Evolutionary conservation across 2,888 invertebrate species (phyloP).

Genomic region (Nomada flava): DNA sequence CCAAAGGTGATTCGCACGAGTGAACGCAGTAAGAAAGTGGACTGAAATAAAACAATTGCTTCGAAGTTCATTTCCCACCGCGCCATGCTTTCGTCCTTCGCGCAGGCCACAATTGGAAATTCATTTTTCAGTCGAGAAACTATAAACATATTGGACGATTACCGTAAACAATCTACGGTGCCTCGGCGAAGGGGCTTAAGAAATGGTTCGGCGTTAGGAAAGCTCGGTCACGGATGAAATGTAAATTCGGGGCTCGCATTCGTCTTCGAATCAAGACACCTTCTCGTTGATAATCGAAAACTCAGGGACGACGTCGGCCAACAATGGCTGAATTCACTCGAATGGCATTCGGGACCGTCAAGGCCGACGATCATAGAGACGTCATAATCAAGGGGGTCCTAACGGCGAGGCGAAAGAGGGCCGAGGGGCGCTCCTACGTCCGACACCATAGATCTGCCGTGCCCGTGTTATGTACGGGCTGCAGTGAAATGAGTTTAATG

Average conservation of each 20-base stretch:
- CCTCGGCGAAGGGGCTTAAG: no score
- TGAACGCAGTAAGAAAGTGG: no score
- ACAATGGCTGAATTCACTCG: constrained; percentile 71
- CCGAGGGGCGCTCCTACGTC: constrained; percentile 73
- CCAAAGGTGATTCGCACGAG: no score
- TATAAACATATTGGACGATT: no score
- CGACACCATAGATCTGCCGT: constrained; percentile 70
- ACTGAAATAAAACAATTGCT: no score
- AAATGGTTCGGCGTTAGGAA: not conserved
- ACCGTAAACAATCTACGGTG: not conserved
- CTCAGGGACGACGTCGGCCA: constrained; percentile 53
- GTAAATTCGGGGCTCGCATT: constrained; percentile 31
- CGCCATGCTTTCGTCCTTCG: not conserved
- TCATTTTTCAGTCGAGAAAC: not conserved
- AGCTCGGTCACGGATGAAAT: constrained; percentile 18
- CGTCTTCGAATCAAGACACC: constrained; percentile 16
- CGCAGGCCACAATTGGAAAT: constrained; percentile 4
- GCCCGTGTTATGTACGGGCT: constrained; percentile 73
- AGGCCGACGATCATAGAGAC: constrained; percentile 76
- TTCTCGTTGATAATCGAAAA: constrained; percentile 39
- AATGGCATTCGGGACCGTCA: constrained; percentile 60
- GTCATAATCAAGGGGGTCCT: constrained; percentile 79
- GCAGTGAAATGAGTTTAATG: constrained; percentile 83
- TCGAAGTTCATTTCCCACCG: no score
- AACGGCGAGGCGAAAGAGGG: constrained; percentile 69